Base-by-base conservation (phyloP, 2,888 invertebrate species). In the Lasioglossum morio region DNA sequence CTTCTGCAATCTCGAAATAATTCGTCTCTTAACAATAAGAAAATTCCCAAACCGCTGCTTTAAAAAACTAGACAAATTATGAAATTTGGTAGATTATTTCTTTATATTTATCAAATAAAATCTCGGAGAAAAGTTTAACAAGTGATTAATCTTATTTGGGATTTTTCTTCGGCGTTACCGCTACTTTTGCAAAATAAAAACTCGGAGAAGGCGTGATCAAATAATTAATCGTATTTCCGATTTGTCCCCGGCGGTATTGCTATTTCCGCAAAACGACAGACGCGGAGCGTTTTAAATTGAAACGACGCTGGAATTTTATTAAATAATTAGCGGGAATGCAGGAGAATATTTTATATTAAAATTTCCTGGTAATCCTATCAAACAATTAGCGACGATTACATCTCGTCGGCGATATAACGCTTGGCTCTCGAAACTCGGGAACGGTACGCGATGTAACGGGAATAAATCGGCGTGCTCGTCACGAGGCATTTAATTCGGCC, bases 401-500 rank as follows among this genome's bases (percentile, higher is more conserved):
- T 63, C 63, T 63, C 63, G 8, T 19, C 3, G 63, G 19, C 30
- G 19, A 34, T 63, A 63, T 34, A 63, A 63, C 63, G 34, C 23
- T 57, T 19, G 63, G 30, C 8, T 19, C 30, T 63, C 19, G 30
- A 30, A 30, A 30, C 30, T 63, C 27, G 63, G 16, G 16, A 30
- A 16, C 30, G 57, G n/a, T 27, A n/a, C 57, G 30, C 63, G 63
- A 63, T 34, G 63, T 63, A 34, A 63, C 30, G 30, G 63, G 63
- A 19, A 69, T 69, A 10, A 69, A 69, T 69, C 37, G 69, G 10
- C 37, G 69, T 69, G 23, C 69, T 37, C 69, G 69, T 69, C 69
- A 23, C 69, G 69, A 69, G 37, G 37, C 69, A 23, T 37, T 69
- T 69, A 23, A 69, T 69, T 37, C 37, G 2, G 34, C 69, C 23